Evolutionary conservation across 1,140 invertebrate genomes (phyloP).

Genomic region (Sycophila sp.): DNA sequence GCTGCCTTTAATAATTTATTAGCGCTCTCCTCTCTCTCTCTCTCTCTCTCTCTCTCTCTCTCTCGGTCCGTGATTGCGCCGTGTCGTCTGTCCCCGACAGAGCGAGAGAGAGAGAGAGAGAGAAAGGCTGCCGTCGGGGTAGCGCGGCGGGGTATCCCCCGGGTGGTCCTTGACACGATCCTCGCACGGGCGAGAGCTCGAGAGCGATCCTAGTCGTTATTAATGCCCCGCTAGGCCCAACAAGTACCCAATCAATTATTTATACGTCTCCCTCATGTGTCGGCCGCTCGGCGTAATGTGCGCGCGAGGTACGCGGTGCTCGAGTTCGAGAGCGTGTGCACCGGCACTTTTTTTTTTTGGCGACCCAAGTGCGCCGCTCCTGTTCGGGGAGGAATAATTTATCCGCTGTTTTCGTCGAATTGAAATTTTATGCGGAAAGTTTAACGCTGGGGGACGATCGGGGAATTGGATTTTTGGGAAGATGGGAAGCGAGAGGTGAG

Average conservation of each 20-base stretch:
- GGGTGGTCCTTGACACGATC: background rate
- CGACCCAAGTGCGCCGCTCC: background rate
- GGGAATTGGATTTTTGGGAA: background rate
- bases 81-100: conserved; percentile 63
- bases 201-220: conserved; percentile 25
- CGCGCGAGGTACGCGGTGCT: background rate
- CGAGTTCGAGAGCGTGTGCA: too few species aligned
- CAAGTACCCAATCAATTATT: conserved; percentile 41
- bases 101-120: too few species aligned
- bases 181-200: background rate
- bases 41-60: conserved; percentile 38
- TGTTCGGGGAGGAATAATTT: background rate
- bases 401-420: background rate
- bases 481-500: background rate
- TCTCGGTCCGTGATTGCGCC: conserved; percentile 59
- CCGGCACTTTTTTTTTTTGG: too few species aligned
- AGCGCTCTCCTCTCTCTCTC: conserved; percentile 46
- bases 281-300: background rate
- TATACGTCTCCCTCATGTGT: conserved; percentile 18
- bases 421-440: conserved; percentile 15
- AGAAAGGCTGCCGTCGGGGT: too few species aligned
- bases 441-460: background rate
- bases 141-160: too few species aligned
- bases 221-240: conserved; percentile 21
- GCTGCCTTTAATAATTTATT: conserved; percentile 68